Base-by-base conservation (phyloP, 2,797 vertebrate genomes). In the Hippopotamyrus pictus region DNA sequence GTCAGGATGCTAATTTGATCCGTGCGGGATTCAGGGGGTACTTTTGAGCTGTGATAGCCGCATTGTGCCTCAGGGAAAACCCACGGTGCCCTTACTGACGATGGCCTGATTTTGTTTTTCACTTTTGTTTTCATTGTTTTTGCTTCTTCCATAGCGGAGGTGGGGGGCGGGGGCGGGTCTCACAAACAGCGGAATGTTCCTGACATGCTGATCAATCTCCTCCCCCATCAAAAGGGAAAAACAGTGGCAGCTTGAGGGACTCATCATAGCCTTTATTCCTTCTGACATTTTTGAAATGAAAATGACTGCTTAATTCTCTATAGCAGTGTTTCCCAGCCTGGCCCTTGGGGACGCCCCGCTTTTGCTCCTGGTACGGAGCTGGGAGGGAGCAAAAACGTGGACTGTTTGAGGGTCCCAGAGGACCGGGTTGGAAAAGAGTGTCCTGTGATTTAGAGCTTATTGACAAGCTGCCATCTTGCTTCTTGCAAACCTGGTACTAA, bases 81-180 rank as follows among this genome's bases (percentile, higher is more conserved):
- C 73, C 33, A 37, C 37, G 5, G 2, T 44, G 37, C 37, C 73
- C 73, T 79, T 41, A 44, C 37, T 79, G 17, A 7, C 17, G 14
- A 44, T 44, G 37, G 73, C 17, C 37, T 79, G 73, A 19, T 79
- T 44, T 41, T n/a, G 37, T 79, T 79, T 79, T 79, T 44, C 73
- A 79, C 73, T 79, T 44, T 79, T 79, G 37, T 44, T 79, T 79
- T n/a, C 73, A 19, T 79, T 79, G 73, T 79, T 79, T 79, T 44
- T 44, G 33, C 37, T 79, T 79, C 73, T 79, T 79, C 37, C 37
- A 44, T 17, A 44, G 73, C n/a, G 33, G 37, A 33, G 5, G 37
- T 37, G 14, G 69, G 29, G 33, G 65, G 29, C 1, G 29, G 29
- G 29, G 69, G 14, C 12, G 17, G 69, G 69, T 41, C 41, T 79